Percentiles rank a stretch among this genome's conserved stretches.
Evolutionary conservation across 2,888 invertebrate species (phyloP).

Genomic region (Tricholauxania praeusta): DNA sequence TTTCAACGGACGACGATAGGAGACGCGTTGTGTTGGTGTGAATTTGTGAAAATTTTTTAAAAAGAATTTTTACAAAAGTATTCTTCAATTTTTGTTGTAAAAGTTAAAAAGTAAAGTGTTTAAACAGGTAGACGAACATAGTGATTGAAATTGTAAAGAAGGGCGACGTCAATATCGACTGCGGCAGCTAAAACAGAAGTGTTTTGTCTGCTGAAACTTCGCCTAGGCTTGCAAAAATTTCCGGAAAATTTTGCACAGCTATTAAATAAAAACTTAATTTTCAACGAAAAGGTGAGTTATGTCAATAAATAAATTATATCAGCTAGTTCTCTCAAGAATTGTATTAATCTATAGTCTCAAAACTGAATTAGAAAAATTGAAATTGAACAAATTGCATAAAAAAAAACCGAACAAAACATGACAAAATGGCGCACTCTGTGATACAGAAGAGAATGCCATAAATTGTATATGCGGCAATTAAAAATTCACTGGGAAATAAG

Average conservation of each 20-base stretch:
- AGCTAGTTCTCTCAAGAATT: too few species aligned
- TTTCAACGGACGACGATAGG: constrained; percentile 28
- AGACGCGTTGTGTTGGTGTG: constrained; percentile 1
- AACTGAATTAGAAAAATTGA: too few species aligned
- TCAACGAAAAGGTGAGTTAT: constrained; percentile 1
- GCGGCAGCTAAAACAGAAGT: constrained; percentile 25
- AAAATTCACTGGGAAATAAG: not conserved
- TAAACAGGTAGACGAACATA: not conserved
- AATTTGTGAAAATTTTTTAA: not conserved
- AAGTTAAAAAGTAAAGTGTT: constrained; percentile 32
- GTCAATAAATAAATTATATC: not conserved
- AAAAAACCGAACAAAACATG: constrained; percentile 37
- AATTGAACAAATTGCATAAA: too few species aligned
- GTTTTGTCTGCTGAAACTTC: constrained; percentile 34
- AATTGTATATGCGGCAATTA: not conserved
- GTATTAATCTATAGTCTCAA: too few species aligned
- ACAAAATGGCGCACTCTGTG: constrained; percentile 49
- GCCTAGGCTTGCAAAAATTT: constrained; percentile 23
- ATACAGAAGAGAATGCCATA: too few species aligned
- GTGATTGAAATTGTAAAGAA: not conserved
- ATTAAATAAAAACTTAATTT: not conserved
- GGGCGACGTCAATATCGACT: not conserved
- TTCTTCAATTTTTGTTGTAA: not conserved
- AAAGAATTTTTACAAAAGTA: not conserved
- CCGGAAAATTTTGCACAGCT: constrained; percentile 21